phyloP scores from a whole-genome alignment of 2,888 invertebrate species.

The Rotaria sp. region DNA sequence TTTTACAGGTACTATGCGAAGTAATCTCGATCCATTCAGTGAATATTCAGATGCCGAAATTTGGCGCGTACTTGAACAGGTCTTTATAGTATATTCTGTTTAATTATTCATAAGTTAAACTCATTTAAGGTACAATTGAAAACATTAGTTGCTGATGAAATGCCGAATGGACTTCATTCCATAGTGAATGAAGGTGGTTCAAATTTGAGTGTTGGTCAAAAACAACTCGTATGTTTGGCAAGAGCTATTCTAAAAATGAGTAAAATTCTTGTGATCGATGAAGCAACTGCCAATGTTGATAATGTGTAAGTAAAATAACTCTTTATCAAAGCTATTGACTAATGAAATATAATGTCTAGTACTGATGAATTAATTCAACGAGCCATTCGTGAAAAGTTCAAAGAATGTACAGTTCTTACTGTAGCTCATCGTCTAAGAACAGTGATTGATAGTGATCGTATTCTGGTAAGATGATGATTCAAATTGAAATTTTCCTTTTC shows the following conservation, averaged over 20 bases:
- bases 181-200: slow-evolving; percentile 49
- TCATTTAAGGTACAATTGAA: neutral
- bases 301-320: slow-evolving; percentile 44
- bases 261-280: slow-evolving; percentile 48
- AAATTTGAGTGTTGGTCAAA: slow-evolving; percentile 54
- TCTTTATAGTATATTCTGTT: slow-evolving; percentile 39
- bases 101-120: slow-evolving; percentile 43
- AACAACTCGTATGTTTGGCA: slow-evolving; percentile 53
- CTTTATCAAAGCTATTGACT: neutral
- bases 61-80: slow-evolving; percentile 51
- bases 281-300: slow-evolving; percentile 46
- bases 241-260: slow-evolving; percentile 51
- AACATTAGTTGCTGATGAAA: slow-evolving; percentile 40
- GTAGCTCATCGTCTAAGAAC: slow-evolving; percentile 56
- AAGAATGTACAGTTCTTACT: slow-evolving; percentile 51
- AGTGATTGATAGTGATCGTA: slow-evolving; percentile 81
- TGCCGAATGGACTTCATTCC: slow-evolving; percentile 47
- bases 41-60: slow-evolving; percentile 47
- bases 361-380: slow-evolving; percentile 47
- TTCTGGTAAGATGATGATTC: slow-evolving; percentile 62
- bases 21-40: slow-evolving; percentile 52
- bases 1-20: slow-evolving; percentile 50
- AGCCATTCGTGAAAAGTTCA: slow-evolving; percentile 50
- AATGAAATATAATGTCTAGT: neutral
- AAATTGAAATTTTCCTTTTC: too few relatives aligned